Base-by-base conservation (phyloP, 2,113 vertebrate genomes). In the Crotalus viridis region DNA sequence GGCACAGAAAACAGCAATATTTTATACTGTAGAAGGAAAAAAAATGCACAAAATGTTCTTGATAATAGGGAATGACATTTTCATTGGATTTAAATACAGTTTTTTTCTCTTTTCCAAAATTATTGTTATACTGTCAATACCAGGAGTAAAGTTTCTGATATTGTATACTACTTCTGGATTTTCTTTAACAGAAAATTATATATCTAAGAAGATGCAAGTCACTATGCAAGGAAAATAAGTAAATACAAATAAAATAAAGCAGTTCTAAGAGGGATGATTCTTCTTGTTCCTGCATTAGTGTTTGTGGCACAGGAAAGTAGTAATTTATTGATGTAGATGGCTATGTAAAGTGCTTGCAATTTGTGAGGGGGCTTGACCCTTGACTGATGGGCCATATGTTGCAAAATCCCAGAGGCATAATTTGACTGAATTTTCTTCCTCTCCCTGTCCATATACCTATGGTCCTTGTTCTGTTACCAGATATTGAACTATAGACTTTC, bases 351-450 rank as follows among this genome's bases (percentile, higher is more conserved):
- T 99, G 98, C 97, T 98, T 98, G 97, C 98, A 98, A 97, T 98
- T 98, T 97, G 98, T 97, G 97, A 98, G 97, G 96, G 98, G 98
- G 97, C 98, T 98, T 99, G 98, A 99, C 98, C 98, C 98, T 97
- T 99, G 98, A 98, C 98, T 98, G 96, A 96, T 97, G 97, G 96
- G 96, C 97, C 97, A 98, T 98, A 98, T 98, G 98, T 97, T 97
- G 98, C 97, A 98, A 98, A 97, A 96, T 98, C 97, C 97, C 95
- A 94, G 97, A 97, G 97, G 97, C 96, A 94, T 98, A 95, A 96
- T 98, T 98, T 97, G 96, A 97, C 97, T 97, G 95, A 94, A 96
- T 97, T 97, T 96, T 97, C 96, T 98, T 98, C 97, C 97, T 97
- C 96, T 97, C 92, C 96, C 96, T 97, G 93, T 97, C 95, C 97